Evolutionary conservation across 2,888 invertebrate species (phyloP).

Genomic region (Dryocosmus kuriphilus): DNA sequence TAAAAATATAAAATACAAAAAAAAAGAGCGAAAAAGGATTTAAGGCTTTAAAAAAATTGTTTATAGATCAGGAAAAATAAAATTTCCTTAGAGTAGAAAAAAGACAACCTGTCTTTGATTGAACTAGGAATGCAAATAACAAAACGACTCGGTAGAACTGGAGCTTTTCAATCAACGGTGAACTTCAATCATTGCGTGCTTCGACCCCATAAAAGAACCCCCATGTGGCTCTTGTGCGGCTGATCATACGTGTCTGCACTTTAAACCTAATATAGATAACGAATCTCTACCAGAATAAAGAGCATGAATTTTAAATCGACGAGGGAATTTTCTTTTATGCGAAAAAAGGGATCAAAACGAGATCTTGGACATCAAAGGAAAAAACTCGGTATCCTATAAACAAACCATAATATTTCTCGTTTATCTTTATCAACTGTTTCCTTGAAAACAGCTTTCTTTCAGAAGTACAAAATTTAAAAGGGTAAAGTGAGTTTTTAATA

Average conservation of each 20-base stretch:
- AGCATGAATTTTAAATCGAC: slow-evolving; percentile 54
- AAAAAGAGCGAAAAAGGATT: too few relatives aligned
- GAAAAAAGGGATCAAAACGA: background rate
- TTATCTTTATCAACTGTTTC: background rate
- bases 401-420: background rate
- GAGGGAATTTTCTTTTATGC: slow-evolving; percentile 37
- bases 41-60: too few relatives aligned
- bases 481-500: too few relatives aligned
- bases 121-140: slow-evolving; percentile 45
- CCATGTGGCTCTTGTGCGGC: background rate
- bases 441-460: too few relatives aligned
- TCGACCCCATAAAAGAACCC: slow-evolving; percentile 40
- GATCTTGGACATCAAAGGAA: slow-evolving; percentile 3
- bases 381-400: background rate
- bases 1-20: too few relatives aligned
- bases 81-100: background rate
- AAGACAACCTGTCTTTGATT: background rate
- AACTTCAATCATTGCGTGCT: slow-evolving; percentile 42
- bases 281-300: slow-evolving; percentile 53
- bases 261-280: slow-evolving; percentile 66
- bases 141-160: background rate
- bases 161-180: slow-evolving; percentile 59
- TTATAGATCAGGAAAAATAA: too few relatives aligned
- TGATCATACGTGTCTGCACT: slow-evolving; percentile 56
- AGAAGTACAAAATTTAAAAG: too few relatives aligned